Percentiles rank a stretch among this genome's conserved stretches.
Conservation (phyloP, 2,888 invertebrate species). For the Eupeodes latifasciatus region DNA sequence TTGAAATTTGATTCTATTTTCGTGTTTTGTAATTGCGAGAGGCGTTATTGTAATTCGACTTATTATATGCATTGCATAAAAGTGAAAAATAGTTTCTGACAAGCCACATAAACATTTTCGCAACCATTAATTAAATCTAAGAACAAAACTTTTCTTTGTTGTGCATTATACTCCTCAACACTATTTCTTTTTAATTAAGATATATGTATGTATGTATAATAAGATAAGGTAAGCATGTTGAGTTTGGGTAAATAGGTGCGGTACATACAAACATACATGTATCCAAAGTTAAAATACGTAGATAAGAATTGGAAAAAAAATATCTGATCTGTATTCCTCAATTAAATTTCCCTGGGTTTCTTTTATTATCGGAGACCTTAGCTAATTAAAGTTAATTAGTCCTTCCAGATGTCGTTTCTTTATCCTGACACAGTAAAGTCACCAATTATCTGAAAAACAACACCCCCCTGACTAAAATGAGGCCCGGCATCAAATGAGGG, state of each 20-base stretch:
- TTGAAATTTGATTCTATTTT: conserved; percentile 7
- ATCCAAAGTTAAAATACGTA: not conserved
- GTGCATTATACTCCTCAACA: conserved; percentile 17
- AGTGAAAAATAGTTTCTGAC: conserved; percentile 5
- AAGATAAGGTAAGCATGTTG: too few species aligned
- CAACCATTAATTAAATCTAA: conserved; percentile 50
- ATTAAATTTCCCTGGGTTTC: conserved; percentile 61
- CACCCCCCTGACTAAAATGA: conserved; percentile 55
- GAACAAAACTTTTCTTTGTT: conserved; percentile 44
- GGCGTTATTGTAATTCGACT: conserved; percentile 15
- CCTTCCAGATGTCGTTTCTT: conserved; percentile 70
- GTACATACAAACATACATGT: not conserved
- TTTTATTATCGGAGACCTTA: conserved; percentile 69
- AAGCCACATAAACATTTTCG: conserved; percentile 36
- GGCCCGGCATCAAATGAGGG: conserved; percentile 66
- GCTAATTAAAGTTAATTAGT: conserved; percentile 75
- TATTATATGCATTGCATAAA: conserved; percentile 24
- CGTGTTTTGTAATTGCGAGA: not conserved
- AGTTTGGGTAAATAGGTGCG: too few species aligned
- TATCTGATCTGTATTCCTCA: conserved; percentile 60
- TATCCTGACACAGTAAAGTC: conserved; percentile 66
- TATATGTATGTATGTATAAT: not conserved
- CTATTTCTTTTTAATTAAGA: not conserved
- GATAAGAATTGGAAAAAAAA: conserved; percentile 41
- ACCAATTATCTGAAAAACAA: conserved; percentile 70